A percentile compares a stretch with the other conserved stretches of the same genome.
Conservation (phyloP, 92 coral and sea anemone genomes). For the Virgularia gustaviana region DNA sequence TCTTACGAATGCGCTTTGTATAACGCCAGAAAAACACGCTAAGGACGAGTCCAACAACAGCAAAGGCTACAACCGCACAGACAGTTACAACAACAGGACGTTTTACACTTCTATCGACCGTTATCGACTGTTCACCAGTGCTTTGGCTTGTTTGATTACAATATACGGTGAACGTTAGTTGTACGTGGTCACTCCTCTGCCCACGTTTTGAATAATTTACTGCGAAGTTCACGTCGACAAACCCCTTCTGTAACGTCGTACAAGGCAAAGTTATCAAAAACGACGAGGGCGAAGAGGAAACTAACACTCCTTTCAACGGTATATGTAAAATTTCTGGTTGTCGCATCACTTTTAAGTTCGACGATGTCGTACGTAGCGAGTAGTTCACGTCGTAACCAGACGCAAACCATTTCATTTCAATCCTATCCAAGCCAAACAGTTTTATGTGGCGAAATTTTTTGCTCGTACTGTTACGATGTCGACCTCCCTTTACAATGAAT, state of each 20-base stretch:
- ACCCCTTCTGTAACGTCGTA: slow-evolving; percentile 62
- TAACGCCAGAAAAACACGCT: slow-evolving; percentile 30
- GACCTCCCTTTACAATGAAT: slow-evolving; percentile 6
- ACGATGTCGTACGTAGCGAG: slow-evolving; percentile 1
- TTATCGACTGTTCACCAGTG: not conserved
- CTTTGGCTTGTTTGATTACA: not conserved
- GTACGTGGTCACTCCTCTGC: not conserved
- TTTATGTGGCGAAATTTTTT: not conserved
- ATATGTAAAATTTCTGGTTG: not conserved
- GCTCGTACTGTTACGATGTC: no score
- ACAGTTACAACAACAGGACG: slow-evolving; percentile 20
- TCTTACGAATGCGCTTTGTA: slow-evolving; percentile 23
- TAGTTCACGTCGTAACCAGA: not conserved
- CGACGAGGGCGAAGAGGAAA: slow-evolving; percentile 13
- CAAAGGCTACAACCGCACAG: slow-evolving; percentile 6
- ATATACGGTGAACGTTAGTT: not conserved
- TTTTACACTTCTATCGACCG: not conserved
- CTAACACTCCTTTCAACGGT: not conserved
- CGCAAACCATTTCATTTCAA: slow-evolving; percentile 14
- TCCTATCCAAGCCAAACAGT: not conserved
- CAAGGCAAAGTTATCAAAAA: slow-evolving; percentile 63
- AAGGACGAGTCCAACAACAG: not conserved
- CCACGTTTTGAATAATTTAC: slow-evolving; percentile 66
- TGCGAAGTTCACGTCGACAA: slow-evolving; percentile 59
- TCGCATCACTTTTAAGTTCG: slow-evolving; percentile 3